These are phyloP conservation scores for Xiphydria camelus DNA, from an alignment of 2,888 invertebrate genomes.

Conservation along the genomic window DNA sequence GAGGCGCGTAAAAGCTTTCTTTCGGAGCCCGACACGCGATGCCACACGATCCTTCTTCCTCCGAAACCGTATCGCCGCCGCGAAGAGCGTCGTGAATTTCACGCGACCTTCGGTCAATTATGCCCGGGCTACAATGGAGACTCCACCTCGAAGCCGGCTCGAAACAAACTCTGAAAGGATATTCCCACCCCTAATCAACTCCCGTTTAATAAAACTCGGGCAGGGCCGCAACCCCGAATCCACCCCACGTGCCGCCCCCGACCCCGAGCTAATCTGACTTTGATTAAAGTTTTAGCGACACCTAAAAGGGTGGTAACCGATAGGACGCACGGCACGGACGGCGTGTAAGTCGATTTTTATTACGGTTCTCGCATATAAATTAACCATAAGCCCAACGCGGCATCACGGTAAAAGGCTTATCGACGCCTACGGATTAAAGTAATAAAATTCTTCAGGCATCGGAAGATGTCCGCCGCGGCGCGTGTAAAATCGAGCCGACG, in stretches of 20 bases:
- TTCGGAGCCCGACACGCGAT: no score
- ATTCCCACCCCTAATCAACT: slow-evolving; percentile 47
- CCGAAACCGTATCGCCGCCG: no score
- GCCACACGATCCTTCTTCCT: no score
- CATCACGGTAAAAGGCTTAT: slow-evolving; percentile 14
- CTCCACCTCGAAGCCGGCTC: slow-evolving; percentile 34
- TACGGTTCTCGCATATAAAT: slow-evolving; percentile 37
- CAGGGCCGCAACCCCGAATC: background rate
- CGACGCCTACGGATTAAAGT: slow-evolving; percentile 9
- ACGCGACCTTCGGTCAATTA: background rate
- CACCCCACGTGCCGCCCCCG: slow-evolving; percentile 10
- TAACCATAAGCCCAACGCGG: slow-evolving; percentile 19
- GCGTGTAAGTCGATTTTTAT: slow-evolving; percentile 55
- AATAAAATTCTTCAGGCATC: slow-evolving; percentile 1
- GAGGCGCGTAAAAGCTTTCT: no score
- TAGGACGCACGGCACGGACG: slow-evolving; percentile 26
- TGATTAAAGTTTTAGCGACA: slow-evolving; percentile 57
- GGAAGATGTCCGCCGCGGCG: background rate
- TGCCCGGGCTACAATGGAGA: slow-evolving; percentile 11
- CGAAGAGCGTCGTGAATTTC: background rate
- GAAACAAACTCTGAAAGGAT: slow-evolving; percentile 43
- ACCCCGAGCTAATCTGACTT: slow-evolving; percentile 54
- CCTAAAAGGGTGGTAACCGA: slow-evolving; percentile 44
- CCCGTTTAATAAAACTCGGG: slow-evolving; percentile 48
- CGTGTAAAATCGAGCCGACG: no score